Evolutionary conservation across 37 sponge, comb jelly and placozoan genomes (phyloP).

Genomic region (Aplysina aerophoba): DNA sequence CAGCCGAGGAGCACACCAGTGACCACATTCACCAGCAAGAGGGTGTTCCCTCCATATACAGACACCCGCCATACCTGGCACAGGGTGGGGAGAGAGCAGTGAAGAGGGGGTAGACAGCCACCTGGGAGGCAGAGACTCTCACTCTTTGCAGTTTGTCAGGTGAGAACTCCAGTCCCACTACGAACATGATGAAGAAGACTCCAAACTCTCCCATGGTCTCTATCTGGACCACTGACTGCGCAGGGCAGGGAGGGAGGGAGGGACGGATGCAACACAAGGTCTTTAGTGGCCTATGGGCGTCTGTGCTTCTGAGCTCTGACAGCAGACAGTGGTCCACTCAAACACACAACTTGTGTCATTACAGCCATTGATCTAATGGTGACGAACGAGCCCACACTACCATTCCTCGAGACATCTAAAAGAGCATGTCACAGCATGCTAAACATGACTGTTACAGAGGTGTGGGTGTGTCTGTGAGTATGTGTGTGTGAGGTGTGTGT

Average conservation of each 20-base stretch:
- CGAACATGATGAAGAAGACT: conserved; percentile 85
- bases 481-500: too few species aligned
- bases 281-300: not conserved
- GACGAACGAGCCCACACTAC: too few species aligned
- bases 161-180: conserved; percentile 88
- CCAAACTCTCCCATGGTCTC: conserved; percentile 96
- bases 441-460: too few species aligned
- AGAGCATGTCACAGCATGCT: too few species aligned
- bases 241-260: not conserved
- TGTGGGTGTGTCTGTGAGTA: too few species aligned
- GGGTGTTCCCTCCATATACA: conserved; percentile 65
- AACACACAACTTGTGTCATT: too few species aligned
- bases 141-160: conserved; percentile 87
- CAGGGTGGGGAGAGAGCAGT: not conserved
- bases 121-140: too few species aligned
- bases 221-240: conserved; percentile 72
- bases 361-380: too few species aligned
- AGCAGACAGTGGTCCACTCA: too few species aligned
- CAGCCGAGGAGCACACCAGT: conserved; percentile 50
- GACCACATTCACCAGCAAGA: conserved; percentile 40
- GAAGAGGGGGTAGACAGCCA: not conserved
- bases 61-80: conserved; percentile 79
- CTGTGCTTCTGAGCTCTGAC: not conserved
- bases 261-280: too few species aligned
- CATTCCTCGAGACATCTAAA: too few species aligned